phyloP scores from a whole-genome alignment of 2,113 vertebrate genomes.

The Daboia siamensis region DNA sequence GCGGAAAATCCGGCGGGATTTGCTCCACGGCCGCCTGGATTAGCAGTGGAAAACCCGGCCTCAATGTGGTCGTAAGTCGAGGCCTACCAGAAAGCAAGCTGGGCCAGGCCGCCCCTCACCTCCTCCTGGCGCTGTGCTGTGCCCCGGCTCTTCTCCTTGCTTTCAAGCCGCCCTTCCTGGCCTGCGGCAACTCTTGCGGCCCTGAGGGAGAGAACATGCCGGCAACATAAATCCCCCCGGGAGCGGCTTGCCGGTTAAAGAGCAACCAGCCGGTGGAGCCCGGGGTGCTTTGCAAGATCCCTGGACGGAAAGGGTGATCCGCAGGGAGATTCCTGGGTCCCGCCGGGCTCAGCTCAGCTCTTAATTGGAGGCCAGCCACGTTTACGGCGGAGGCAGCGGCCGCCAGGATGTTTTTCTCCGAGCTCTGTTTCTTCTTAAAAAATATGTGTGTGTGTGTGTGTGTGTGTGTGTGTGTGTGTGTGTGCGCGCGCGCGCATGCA shows the following conservation, averaged over 20 bases:
- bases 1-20: too few species aligned
- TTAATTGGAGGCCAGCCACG: not conserved
- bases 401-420: not conserved
- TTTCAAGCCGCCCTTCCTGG: not conserved
- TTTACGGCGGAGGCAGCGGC: not conserved
- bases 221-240: not conserved
- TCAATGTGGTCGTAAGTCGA: too few species aligned
- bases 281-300: too few species aligned
- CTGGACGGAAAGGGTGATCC: not conserved
- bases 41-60: too few species aligned
- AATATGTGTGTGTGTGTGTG: too few species aligned
- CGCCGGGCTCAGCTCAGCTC: not conserved
- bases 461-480: too few species aligned
- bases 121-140: fast-evolving
- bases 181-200: not conserved
- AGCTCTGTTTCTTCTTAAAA: too few species aligned
- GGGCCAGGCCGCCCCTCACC: not conserved
- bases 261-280: not conserved
- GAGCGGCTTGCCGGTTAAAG: not conserved
- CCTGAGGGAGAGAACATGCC: not conserved
- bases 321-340: not conserved
- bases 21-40: too few species aligned
- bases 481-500: too few species aligned
- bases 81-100: too few species aligned
- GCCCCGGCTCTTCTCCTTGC: not conserved